Conservation (phyloP, 2,888 invertebrate genomes). For the Andrena praecox region DNA sequence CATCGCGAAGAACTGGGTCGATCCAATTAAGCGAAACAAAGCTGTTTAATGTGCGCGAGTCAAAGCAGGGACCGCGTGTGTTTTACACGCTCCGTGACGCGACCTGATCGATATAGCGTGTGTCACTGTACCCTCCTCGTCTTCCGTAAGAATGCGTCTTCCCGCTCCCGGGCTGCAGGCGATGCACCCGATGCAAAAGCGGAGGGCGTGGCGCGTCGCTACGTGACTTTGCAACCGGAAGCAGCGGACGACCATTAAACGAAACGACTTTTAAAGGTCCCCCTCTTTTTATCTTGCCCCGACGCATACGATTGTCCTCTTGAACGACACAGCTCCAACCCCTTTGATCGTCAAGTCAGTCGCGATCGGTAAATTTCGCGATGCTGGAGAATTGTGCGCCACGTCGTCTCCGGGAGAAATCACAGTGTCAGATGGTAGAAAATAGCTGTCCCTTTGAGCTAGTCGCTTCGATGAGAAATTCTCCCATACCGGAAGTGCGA, state of each 20-base stretch:
- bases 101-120: slow-evolving; percentile 65
- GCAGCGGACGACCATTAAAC: not conserved
- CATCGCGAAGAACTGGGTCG: slow-evolving; percentile 67
- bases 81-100: slow-evolving; percentile 31
- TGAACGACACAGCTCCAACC: not conserved
- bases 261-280: not conserved
- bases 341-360: not conserved
- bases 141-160: slow-evolving; percentile 47
- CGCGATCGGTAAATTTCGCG: slow-evolving; percentile 5
- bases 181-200: slow-evolving; percentile 32
- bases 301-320: not conserved
- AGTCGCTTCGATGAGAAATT: not conserved
- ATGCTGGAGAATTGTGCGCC: not conserved
- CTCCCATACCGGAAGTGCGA: not conserved
- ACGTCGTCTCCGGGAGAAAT: not conserved
- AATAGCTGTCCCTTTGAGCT: slow-evolving; percentile 5
- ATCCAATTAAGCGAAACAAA: slow-evolving; percentile 74
- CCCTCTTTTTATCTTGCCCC: not conserved
- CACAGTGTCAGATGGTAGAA: not conserved
- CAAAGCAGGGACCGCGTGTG: slow-evolving; percentile 44
- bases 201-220: slow-evolving; percentile 48
- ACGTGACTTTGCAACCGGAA: not conserved
- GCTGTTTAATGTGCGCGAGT: slow-evolving; percentile 66
- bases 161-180: not conserved
- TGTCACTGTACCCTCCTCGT: slow-evolving; percentile 48